Base-by-base conservation (phyloP, 2,797 vertebrate genomes). In the Simalia tracyae region DNA sequence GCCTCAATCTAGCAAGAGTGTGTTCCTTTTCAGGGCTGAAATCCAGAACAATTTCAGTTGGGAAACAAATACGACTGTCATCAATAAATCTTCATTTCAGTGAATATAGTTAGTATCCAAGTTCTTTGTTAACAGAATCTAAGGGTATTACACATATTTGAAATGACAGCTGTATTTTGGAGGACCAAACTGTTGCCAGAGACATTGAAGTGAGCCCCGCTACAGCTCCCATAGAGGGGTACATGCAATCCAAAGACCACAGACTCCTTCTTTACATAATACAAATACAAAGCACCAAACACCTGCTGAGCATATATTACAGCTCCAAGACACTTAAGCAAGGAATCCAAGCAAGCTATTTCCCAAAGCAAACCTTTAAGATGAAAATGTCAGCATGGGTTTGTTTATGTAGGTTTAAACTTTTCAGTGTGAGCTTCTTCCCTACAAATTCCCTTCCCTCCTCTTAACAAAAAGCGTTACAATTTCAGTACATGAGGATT, bases 81-180 rank as follows among this genome's bases (percentile, higher is more conserved):
- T 84, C 89, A 90, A 84, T 90, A 26, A 19, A 81, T n/a, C 64
- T 90, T 90, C 57, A n/a, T 90, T 84, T 59, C 57, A 84, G 61
- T 84, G 46, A 84, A 60, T 84, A 84, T 61, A 61, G 63, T 84
- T 90, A 50, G 15, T 28, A 61, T 81, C n/a, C 56, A 90, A 61
- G 72, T 81, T 19, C 15, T 90, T 81, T 63, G 81, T 46, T 46
- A 50, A 60, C 36, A 90, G 54, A 91, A 86, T 86, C 54, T 14
- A 86, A 56, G 56, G 54, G 22, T 59, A 86, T 86, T 84, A 19
- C 26, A 1, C 2, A 4, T 17, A 17, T 42, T 90, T 90, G 57
- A 59, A 81, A 26, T 17, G 26, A 6, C 19, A 61, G 14, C 59
- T 84, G 36, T 24, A 81, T 50, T 86, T 59, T 86, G 59, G 50